Evolutionary conservation across 23 tunicate genomes (phyloP).

Genomic region (Styela clava): DNA sequence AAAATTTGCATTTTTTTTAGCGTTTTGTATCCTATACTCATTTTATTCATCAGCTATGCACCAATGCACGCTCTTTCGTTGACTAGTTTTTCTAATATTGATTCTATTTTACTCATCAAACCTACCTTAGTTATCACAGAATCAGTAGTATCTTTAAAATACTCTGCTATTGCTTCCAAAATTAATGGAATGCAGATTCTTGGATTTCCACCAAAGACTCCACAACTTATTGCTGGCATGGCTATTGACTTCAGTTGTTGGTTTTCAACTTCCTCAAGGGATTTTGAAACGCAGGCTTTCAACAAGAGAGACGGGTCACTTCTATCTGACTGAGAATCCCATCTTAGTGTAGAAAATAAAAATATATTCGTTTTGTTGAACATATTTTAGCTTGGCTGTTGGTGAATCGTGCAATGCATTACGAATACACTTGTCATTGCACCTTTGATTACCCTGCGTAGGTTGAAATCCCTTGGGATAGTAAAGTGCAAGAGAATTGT

Average conservation of each 20-base stretch:
- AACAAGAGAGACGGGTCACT: background rate
- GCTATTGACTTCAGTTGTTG: slow-evolving; percentile 29
- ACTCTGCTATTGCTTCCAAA: slow-evolving; percentile 10
- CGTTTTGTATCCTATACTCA: no score
- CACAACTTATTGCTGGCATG: slow-evolving; percentile 60
- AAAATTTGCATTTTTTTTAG: no score
- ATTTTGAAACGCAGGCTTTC: slow-evolving; percentile 22
- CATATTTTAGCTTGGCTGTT: no score
- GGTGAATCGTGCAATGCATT: no score
- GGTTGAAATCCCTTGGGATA: no score
- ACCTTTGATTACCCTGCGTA: no score
- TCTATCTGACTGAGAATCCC: background rate
- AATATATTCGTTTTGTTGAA: background rate
- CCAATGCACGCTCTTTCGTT: no score
- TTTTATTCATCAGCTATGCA: no score
- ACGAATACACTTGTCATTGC: no score
- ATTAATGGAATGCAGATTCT: slow-evolving; percentile 27
- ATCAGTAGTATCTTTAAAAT: slow-evolving; percentile 1
- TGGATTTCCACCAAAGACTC: slow-evolving; percentile 46
- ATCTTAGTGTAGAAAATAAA: background rate
- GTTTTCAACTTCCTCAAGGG: slow-evolving; percentile 32
- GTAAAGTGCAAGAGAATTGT: no score
- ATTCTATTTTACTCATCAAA: no score
- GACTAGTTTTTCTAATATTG: no score
- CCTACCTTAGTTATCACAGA: slow-evolving; percentile 10